Percentiles rank a stretch among this genome's conserved stretches.
Evolutionary conservation across 1,140 invertebrate species (phyloP).

Genomic region (Subanguina moxae): DNA sequence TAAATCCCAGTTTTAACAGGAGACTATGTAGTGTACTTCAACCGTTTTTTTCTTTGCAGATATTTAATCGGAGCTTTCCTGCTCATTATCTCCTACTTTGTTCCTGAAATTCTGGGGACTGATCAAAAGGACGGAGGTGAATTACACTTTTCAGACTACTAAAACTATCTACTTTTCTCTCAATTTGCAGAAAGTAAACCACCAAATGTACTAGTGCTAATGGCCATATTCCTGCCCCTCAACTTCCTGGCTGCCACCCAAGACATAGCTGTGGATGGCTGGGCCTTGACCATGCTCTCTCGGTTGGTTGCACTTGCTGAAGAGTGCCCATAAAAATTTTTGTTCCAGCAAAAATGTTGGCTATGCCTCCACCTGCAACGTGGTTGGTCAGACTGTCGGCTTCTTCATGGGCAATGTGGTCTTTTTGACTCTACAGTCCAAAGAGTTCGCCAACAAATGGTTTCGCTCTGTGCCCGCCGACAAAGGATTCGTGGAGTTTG

Average conservation of each 20-base stretch:
- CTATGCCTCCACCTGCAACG: slow-evolving; percentile 95
- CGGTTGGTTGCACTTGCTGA: too few species aligned
- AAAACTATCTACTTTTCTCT: not conserved
- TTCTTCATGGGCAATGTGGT: slow-evolving; percentile 95
- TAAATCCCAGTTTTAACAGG: too few species aligned
- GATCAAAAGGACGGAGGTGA: slow-evolving; percentile 18
- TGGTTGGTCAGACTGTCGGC: slow-evolving; percentile 93
- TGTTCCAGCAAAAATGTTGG: slow-evolving; percentile 77
- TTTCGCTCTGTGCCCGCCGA: slow-evolving; percentile 71
- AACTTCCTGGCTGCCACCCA: slow-evolving; percentile 97
- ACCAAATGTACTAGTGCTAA: slow-evolving; percentile 78
- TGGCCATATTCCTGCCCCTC: slow-evolving; percentile 79
- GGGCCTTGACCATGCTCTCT: slow-evolving; percentile 96
- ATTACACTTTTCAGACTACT: not conserved
- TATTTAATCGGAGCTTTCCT: slow-evolving; percentile 72
- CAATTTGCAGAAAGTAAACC: slow-evolving; percentile 6
- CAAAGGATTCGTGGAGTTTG: slow-evolving; percentile 76
- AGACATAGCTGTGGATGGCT: slow-evolving; percentile 98
- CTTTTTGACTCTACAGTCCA: slow-evolving; percentile 92
- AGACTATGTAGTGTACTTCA: not conserved
- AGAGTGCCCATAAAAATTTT: too few species aligned
- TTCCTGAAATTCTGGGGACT: slow-evolving; percentile 73
- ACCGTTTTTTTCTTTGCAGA: slow-evolving; percentile 65
- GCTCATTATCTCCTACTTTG: slow-evolving; percentile 73
- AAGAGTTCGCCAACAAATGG: slow-evolving; percentile 91